phyloP scores from a whole-genome alignment of 2,888 invertebrate genomes.

The Marronus borbonicus region DNA sequence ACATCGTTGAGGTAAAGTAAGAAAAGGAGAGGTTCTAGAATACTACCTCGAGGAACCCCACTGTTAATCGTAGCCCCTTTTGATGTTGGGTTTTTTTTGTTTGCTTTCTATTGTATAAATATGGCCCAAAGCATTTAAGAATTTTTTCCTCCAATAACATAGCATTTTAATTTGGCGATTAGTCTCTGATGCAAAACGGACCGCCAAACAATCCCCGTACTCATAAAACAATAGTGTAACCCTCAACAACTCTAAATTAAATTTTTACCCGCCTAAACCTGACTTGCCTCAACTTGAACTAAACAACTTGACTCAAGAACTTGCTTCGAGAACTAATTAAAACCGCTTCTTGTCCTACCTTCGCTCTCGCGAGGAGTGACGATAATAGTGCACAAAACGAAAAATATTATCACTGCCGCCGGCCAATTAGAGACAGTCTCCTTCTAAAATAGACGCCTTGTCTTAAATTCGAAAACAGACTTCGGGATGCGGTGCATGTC shows the following conservation, averaged over 20 bases:
- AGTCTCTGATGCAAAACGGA: too few relatives aligned
- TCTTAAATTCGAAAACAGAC: not conserved
- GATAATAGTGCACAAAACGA: not conserved
- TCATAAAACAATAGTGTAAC: not conserved
- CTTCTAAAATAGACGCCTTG: not conserved
- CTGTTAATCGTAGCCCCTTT: too few relatives aligned
- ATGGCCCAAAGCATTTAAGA: too few relatives aligned
- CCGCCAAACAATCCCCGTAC: not conserved
- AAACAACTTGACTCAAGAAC: too few relatives aligned
- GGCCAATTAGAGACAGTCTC: not conserved
- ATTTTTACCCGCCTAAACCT: not conserved
- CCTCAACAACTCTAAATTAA: not conserved
- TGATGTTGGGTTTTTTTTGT: too few relatives aligned
- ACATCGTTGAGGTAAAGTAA: too few relatives aligned
- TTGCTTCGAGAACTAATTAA: slow-evolving; percentile 13
- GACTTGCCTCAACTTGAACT: too few relatives aligned
- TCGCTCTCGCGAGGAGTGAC: not conserved
- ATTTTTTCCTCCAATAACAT: too few relatives aligned
- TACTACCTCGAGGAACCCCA: too few relatives aligned
- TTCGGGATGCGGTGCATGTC: not conserved
- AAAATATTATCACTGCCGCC: slow-evolving; percentile 3
- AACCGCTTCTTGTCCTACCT: not conserved
- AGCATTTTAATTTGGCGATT: too few relatives aligned
- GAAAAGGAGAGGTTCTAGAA: too few relatives aligned
- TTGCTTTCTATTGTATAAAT: too few relatives aligned